phyloP scores from a whole-genome alignment of 2,888 invertebrate genomes.

The Campoletis raptor region DNA sequence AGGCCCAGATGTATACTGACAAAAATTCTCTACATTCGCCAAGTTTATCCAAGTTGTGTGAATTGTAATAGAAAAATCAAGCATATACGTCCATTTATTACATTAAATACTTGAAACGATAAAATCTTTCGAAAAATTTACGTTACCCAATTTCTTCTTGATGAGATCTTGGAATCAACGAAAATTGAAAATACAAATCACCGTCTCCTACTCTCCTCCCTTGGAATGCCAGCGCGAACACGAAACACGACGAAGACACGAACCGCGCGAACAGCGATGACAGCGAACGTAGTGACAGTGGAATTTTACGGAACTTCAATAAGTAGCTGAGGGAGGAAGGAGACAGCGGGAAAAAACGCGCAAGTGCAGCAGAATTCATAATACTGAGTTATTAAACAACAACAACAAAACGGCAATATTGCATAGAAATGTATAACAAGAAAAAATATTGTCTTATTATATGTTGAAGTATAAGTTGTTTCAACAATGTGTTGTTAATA shows the following conservation, averaged over 20 bases:
- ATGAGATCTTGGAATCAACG: conserved; percentile 54
- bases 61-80: background rate
- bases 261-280: conserved; percentile 6
- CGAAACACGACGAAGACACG: background rate
- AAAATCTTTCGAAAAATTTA: conserved; percentile 24
- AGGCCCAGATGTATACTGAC: conserved; percentile 32
- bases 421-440: too few relatives aligned
- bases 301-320: conserved; percentile 22
- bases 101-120: background rate
- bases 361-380: background rate
- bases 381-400: background rate
- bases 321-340: background rate
- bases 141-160: conserved; percentile 60
- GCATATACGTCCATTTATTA: background rate
- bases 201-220: conserved; percentile 36
- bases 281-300: conserved; percentile 11
- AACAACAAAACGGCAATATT: too few relatives aligned
- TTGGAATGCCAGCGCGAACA: conserved; percentile 28
- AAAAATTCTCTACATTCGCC: conserved; percentile 16
- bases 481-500: too few relatives aligned
- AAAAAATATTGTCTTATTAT: background rate
- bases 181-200: conserved; percentile 65
- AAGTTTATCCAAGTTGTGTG: conserved; percentile 6
- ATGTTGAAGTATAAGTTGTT: too few relatives aligned
- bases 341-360: background rate